A percentile compares a stretch with the other conserved stretches of the same genome.
phyloP scores from a whole-genome alignment of 2,888 invertebrate species.

The Drosophila flavopinicola region DNA sequence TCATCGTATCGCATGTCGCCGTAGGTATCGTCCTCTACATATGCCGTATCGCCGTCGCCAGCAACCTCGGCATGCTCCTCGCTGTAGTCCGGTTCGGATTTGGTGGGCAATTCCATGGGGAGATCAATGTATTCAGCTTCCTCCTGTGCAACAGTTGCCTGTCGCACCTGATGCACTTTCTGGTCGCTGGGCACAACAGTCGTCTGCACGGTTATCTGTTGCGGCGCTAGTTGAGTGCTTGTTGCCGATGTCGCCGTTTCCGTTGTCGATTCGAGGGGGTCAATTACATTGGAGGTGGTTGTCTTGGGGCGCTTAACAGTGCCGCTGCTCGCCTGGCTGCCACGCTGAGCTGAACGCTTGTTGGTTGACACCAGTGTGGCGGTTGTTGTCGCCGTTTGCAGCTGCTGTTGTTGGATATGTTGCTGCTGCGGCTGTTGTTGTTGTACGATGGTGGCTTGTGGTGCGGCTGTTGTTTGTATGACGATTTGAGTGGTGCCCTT shows the following conservation, averaged over 20 bases:
- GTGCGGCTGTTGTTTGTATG: constrained; percentile 85
- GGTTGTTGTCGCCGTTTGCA: constrained; percentile 75
- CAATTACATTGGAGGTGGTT: constrained; percentile 70
- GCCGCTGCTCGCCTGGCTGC: constrained; percentile 71
- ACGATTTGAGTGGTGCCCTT: constrained; percentile 85
- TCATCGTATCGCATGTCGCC: constrained; percentile 87
- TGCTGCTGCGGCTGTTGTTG: constrained; percentile 71
- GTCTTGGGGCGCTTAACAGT: constrained; percentile 81
- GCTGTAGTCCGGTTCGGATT: constrained; percentile 88
- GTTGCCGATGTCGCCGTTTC: constrained; percentile 85
- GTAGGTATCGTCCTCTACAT: constrained; percentile 88
- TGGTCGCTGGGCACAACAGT: constrained; percentile 56
- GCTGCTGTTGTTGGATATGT: constrained; percentile 71
- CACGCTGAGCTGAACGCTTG: constrained; percentile 83
- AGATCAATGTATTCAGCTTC: constrained; percentile 84
- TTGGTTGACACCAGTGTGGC: constrained; percentile 81
- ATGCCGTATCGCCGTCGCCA: constrained; percentile 87
- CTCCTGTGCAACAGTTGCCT: constrained; percentile 73
- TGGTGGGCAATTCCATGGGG: constrained; percentile 86
- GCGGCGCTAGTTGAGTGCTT: constrained; percentile 59
- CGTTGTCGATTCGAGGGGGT: constrained; percentile 86
- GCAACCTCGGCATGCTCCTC: constrained; percentile 88
- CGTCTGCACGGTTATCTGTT: constrained; percentile 69
- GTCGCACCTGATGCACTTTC: constrained; percentile 61
- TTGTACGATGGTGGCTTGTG: constrained; percentile 80